Base-by-base conservation (phyloP, 2,888 invertebrate species). In the Drosophila meridiana region DNA sequence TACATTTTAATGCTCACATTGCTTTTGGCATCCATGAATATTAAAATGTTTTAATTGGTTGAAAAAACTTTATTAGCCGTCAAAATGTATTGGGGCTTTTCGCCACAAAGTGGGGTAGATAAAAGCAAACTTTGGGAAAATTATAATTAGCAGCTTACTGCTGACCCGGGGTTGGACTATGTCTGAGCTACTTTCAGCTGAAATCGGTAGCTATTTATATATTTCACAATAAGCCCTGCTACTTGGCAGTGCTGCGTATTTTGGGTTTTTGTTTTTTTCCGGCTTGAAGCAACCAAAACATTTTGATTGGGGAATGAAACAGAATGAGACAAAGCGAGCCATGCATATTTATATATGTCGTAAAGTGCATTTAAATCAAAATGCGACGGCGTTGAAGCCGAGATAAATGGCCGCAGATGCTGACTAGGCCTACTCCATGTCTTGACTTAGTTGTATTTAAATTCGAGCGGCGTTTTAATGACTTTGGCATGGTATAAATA, bases 301-400 rank as follows among this genome's bases (percentile, higher is more conserved):
- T 85, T 82, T 80, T 69, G 72, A 76, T 83, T 75, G 60, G 67
- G 78, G 78, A 73, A 62, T 59, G 65, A 60, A 69, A 32, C 80
- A 69, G 80, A 70, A 69, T 57, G 62, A 59, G 40, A 56, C 62
- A 68, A 67, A 55, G 68, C 62, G 38, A 59, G 28, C 45, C 78
- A 87, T 90, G 87, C 89, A 87, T 87, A 87, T 87, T 87, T 84
- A 87, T 87, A 74, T 71, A 71, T 82, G 77, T 76, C 74, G 74
- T 76, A 74, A 89, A 90, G 76, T 87, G 89, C 90, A 90, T 80
- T 90, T 84, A 80, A 90, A 84, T 90, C 89, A 85, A 80, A 77
- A 80, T 70, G 82, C 67, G 80, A 77, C 43, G 47, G 61, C 55
- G 73, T 70, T 70, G 76, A 72, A 59, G 72, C 61, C 43, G 71